phyloP scores from a whole-genome alignment of 2,888 invertebrate species.

The Helicoverpa assulta region DNA sequence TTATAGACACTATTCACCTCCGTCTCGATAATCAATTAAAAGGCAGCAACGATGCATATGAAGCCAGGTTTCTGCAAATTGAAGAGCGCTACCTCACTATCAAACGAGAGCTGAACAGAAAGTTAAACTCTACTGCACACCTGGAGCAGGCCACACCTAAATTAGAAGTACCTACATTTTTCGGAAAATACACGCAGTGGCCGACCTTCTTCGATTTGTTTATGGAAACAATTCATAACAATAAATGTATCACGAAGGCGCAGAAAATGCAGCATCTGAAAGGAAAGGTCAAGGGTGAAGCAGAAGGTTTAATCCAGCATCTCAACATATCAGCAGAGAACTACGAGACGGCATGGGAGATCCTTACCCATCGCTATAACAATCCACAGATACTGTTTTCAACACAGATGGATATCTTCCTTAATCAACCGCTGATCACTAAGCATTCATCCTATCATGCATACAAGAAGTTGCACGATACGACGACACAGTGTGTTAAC shows the following conservation, averaged over 20 bases:
- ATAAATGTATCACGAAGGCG: constrained; percentile 4
- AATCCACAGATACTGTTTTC: constrained; percentile 12
- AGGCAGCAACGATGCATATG: too few species aligned
- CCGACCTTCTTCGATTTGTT: constrained; percentile 13
- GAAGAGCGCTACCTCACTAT: too few species aligned
- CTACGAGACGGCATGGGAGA: constrained; percentile 11
- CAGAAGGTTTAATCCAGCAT: constrained; percentile 10
- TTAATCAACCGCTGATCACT: constrained; percentile 9
- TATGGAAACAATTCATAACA: constrained; percentile 9
- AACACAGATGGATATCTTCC: constrained; percentile 9
- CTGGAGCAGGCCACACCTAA: neutral
- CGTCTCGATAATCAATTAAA: too few species aligned
- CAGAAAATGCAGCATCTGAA: constrained; percentile 20
- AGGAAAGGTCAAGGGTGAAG: neutral
- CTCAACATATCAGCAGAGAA: constrained; percentile 3
- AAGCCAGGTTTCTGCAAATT: too few species aligned
- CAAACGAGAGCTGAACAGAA: too few species aligned
- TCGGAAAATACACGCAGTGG: constrained; percentile 11
- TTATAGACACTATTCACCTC: neutral
- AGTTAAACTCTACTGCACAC: too few species aligned
- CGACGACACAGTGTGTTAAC: constrained; percentile 12
- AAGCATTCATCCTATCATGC: neutral
- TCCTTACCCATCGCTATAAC: constrained; percentile 11
- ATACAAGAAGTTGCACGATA: constrained; percentile 12
- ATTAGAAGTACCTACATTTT: constrained; percentile 7